Evolutionary conservation across 2,888 invertebrate genomes (phyloP), one percentile per base, ranked within the genome.

Genomic region (Parapristionchus giblindavisi): DNA sequence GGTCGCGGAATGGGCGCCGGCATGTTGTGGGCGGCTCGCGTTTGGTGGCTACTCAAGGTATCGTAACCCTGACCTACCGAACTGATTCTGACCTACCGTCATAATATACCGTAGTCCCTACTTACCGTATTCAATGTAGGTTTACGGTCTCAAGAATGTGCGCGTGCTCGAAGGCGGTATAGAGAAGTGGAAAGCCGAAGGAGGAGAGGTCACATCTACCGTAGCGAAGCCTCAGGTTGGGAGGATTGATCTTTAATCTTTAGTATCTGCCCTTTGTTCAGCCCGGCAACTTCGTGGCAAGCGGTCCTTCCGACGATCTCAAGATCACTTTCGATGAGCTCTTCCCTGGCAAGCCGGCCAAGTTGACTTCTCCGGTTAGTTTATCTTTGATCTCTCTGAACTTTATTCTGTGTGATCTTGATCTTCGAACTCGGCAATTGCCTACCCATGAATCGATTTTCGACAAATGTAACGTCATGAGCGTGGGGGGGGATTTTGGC

Each of bases 21-120:
- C 61, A 84, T 85, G 83, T 78, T 84, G 75, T 83, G 80, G 70
- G 83, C 86, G 6, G 81, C 85, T 21, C 76, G 85, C 56, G 83
- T 81, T 32, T 84, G 81, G 79, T 82, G 81, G 80, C 79, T 86
- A n/a, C 80, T 87, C 63, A 81, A 81, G 77, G 85, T 85, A n/a
- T n/a, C 27, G 14, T n/a, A 34, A n/a, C 6, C 43, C n/a, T 60
- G 36, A 60, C 27, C 24, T 43, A 65, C 43, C 63, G 43, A 65
- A 24, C 21, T 61, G 38, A 36, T 24, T 14, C 24, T 34, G 11
- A 2, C 34, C 32, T 29, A 27, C 11, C 29, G 48, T 21, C 58
- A 21, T 14, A 4, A 52, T 8, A 5, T 52, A 52, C 52, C 21
- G 52, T 52, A 52, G 32, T 4, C 56, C 56, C 11, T 1, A 24